phyloP scores from a whole-genome alignment of 2,888 invertebrate genomes.

The Troglohyphantes excavatus region DNA sequence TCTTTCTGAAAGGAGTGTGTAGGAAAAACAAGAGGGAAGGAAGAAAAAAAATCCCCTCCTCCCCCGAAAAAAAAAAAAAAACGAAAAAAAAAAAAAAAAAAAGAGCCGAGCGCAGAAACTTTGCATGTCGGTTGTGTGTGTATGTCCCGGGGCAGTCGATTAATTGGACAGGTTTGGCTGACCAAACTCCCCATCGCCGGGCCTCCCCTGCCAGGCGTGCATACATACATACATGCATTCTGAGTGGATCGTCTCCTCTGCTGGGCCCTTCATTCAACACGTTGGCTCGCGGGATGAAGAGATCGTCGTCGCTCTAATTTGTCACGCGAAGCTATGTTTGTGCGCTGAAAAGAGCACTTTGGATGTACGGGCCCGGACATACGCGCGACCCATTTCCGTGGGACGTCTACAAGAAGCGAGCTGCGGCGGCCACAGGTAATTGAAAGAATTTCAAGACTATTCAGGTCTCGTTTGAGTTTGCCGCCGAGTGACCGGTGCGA shows the following conservation, averaged over 20 bases:
- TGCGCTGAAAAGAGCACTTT: slow-evolving; percentile 6
- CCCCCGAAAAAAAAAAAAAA: slow-evolving; percentile 31
- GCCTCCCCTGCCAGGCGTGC: slow-evolving; percentile 61
- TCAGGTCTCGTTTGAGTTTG: slow-evolving; percentile 1
- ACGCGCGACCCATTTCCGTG: slow-evolving; percentile 38
- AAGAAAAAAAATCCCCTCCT: slow-evolving; percentile 36
- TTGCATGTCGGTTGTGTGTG: slow-evolving; percentile 65
- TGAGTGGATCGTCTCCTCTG: slow-evolving; percentile 52
- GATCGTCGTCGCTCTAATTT: slow-evolving; percentile 24
- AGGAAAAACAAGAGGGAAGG: slow-evolving; percentile 26
- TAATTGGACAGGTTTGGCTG: slow-evolving; percentile 79
- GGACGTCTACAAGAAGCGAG: slow-evolving; percentile 19
- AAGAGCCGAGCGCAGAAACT: slow-evolving; percentile 45
- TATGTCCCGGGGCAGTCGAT: slow-evolving; percentile 76
- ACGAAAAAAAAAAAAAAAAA: slow-evolving; percentile 27
- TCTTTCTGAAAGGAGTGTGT: slow-evolving; percentile 16
- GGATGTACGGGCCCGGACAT: slow-evolving; percentile 28
- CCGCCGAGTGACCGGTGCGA: slow-evolving; percentile 9
- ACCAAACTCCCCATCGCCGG: slow-evolving; percentile 69
- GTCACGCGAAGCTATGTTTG: neutral
- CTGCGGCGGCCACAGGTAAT: slow-evolving; percentile 8
- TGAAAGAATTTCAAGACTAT: neutral
- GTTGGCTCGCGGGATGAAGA: slow-evolving; percentile 3
- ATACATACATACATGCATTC: slow-evolving; percentile 65
- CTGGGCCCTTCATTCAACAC: slow-evolving; percentile 44